Evolutionary conservation across 2,888 invertebrate genomes (phyloP).

Genomic region (Lasioglossum malachurum): DNA sequence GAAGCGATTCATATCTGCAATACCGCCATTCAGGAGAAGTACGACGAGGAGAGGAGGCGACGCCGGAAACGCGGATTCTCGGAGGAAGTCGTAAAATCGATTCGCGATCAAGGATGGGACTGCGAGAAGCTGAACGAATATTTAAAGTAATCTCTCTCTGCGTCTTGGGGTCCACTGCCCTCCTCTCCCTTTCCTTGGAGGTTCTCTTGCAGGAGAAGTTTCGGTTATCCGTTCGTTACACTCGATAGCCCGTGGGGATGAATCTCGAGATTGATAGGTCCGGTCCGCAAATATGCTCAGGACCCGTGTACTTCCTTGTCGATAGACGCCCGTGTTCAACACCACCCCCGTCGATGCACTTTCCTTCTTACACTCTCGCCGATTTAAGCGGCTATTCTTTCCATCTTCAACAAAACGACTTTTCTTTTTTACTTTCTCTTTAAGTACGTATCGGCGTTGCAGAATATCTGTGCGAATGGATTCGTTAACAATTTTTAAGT

Average conservation of each 20-base stretch:
- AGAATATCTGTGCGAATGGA: too few relatives aligned
- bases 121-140: constrained; percentile 82
- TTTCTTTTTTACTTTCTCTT: too few relatives aligned
- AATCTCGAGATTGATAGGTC: constrained; percentile 61
- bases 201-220: constrained; percentile 36
- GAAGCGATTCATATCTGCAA: constrained; percentile 94
- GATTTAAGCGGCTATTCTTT: not conserved
- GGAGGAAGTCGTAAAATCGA: constrained; percentile 58
- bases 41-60: constrained; percentile 83
- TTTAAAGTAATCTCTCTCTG: constrained; percentile 78
- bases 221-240: constrained; percentile 65
- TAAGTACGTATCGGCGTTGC: too few relatives aligned
- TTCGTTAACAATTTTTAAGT: too few relatives aligned
- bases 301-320: constrained; percentile 16
- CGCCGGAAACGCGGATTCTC: constrained; percentile 59
- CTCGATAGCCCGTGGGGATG: constrained; percentile 33
- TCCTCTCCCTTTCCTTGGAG: not conserved
- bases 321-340: not conserved
- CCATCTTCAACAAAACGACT: not conserved
- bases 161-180: constrained; percentile 38
- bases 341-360: not conserved
- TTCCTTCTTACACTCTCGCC: not conserved
- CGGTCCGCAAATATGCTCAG: constrained; percentile 51
- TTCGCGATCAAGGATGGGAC: constrained; percentile 80
- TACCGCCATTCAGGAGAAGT: constrained; percentile 93